These are phyloP conservation scores for Dolichallabes microphthalmus DNA, from an alignment of 2,113 vertebrate genomes.

Conservation along the genomic window DNA sequence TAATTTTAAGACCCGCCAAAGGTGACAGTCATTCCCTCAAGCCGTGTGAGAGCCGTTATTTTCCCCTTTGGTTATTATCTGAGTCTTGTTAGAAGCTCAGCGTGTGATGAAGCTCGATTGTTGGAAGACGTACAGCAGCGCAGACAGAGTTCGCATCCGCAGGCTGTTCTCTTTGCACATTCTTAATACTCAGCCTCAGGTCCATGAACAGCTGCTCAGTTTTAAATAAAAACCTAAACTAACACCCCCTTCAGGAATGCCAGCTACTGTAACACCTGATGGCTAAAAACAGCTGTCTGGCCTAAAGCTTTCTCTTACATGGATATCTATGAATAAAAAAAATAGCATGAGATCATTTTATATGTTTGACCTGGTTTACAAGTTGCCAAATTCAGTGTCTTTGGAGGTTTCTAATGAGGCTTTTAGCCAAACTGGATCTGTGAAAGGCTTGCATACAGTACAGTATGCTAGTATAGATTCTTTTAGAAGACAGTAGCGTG, in stretches of 20 bases:
- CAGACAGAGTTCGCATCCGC: constrained; percentile 60
- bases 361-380: constrained; percentile 70
- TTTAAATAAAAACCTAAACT: constrained; percentile 68
- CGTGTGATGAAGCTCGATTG: constrained; percentile 57
- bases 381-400: constrained; percentile 68
- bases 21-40: constrained; percentile 23
- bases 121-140: constrained; percentile 67
- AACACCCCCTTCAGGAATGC: constrained; percentile 48
- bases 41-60: constrained; percentile 9
- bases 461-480: background rate
- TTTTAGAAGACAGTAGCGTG: background rate
- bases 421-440: constrained; percentile 38
- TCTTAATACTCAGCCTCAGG: constrained; percentile 62
- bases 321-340: background rate
- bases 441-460: constrained; percentile 49
- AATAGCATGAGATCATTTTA: background rate
- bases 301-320: background rate
- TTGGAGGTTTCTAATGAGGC: constrained; percentile 61
- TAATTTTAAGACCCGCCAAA: background rate
- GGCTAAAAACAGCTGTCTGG: constrained; percentile 59
- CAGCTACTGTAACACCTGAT: constrained; percentile 53
- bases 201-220: constrained; percentile 65
- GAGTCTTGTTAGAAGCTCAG: constrained; percentile 65
- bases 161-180: constrained; percentile 31
- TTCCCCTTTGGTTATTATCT: constrained; percentile 52